These are phyloP conservation scores for Macrophya annulata DNA, from an alignment of 2,888 invertebrate genomes.

Conservation along the genomic window DNA sequence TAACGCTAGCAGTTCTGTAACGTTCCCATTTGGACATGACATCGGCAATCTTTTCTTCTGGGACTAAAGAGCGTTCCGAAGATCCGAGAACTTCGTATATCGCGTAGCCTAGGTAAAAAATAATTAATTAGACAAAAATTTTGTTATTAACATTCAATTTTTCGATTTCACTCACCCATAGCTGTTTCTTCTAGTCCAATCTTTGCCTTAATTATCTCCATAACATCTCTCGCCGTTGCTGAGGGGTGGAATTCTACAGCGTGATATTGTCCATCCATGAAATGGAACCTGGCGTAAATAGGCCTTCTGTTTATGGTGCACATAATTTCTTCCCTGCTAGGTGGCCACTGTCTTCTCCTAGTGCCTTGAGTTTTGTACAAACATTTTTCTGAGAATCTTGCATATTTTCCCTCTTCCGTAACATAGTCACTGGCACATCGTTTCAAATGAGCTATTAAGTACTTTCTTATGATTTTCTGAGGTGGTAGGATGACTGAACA, in stretches of 20 bases:
- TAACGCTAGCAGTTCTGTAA: slow-evolving; percentile 87
- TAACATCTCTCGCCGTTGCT: slow-evolving; percentile 94
- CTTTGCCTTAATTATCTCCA: slow-evolving; percentile 93
- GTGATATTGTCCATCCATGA: slow-evolving; percentile 97
- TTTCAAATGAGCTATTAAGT: slow-evolving; percentile 94
- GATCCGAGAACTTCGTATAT: slow-evolving; percentile 95
- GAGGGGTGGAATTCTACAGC: slow-evolving; percentile 97
- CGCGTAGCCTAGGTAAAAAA: slow-evolving; percentile 87
- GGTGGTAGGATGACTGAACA: slow-evolving; percentile 93
- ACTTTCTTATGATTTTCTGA: slow-evolving; percentile 91
- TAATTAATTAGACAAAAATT: slow-evolving; percentile 19
- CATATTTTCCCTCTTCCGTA: slow-evolving; percentile 97
- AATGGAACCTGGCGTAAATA: slow-evolving; percentile 94
- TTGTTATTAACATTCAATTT: slow-evolving; percentile 36
- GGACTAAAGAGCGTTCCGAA: slow-evolving; percentile 91
- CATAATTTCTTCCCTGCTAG: slow-evolving; percentile 94
- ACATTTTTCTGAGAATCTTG: slow-evolving; percentile 95
- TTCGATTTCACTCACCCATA: slow-evolving; percentile 82
- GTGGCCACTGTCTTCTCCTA: slow-evolving; percentile 93
- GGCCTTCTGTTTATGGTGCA: slow-evolving; percentile 95
- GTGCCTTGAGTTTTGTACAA: slow-evolving; percentile 87
- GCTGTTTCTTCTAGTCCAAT: slow-evolving; percentile 92
- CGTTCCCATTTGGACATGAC: slow-evolving; percentile 98
- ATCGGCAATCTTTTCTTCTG: slow-evolving; percentile 95
- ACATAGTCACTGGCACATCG: slow-evolving; percentile 93